These are phyloP conservation scores for Cybosia mesomella DNA, from an alignment of 2,888 invertebrate species.

Conservation along the genomic window DNA sequence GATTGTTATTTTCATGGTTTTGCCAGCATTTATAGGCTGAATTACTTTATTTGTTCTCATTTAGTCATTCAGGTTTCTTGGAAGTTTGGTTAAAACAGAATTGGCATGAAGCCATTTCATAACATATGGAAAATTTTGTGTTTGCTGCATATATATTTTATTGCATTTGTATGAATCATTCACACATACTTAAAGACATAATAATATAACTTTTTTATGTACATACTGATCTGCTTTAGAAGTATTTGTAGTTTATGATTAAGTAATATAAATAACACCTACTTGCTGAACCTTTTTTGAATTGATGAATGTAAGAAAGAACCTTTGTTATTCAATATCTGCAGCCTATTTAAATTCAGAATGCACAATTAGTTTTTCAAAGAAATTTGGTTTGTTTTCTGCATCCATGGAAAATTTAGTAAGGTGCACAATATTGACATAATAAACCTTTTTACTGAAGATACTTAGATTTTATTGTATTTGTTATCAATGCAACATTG, in stretches of 20 bases:
- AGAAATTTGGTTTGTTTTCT: too few species aligned
- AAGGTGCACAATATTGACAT: too few species aligned
- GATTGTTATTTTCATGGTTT: background rate
- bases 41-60: constrained; percentile 14
- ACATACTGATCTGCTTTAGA: background rate
- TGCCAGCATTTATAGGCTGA: background rate
- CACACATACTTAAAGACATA: background rate
- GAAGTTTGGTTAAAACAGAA: constrained; percentile 12
- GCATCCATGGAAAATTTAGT: too few species aligned
- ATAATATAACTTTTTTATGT: background rate
- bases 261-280: background rate
- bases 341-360: background rate
- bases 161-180: constrained; percentile 1
- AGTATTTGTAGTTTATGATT: too few species aligned
- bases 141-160: constrained; percentile 32
- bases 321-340: background rate
- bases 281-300: background rate
- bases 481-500: too few species aligned
- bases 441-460: too few species aligned
- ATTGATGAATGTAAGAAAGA: background rate
- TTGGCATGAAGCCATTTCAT: constrained; percentile 38
- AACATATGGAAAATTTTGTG: constrained; percentile 36
- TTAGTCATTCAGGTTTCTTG: constrained; percentile 13
- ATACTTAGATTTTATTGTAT: too few species aligned
- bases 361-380: too few species aligned